A percentile compares a stretch with the other conserved stretches of the same genome.
These are phyloP conservation scores for Euura lappo DNA, from an alignment of 1,140 invertebrate species.

Conservation along the genomic window DNA sequence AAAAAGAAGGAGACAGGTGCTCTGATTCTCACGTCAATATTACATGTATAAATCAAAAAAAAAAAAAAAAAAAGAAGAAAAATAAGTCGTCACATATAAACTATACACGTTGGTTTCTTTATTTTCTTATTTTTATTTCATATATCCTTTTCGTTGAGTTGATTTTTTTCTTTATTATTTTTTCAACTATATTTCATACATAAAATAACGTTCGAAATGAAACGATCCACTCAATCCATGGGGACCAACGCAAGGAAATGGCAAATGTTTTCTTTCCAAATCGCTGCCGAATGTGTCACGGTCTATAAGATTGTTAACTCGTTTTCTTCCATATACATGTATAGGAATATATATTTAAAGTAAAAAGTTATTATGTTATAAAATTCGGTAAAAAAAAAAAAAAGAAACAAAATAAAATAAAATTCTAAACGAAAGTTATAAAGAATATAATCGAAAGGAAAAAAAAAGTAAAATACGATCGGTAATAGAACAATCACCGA, in stretches of 20 bases:
- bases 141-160: constrained; percentile 10
- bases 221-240: not conserved
- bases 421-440: not conserved
- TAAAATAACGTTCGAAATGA: not conserved
- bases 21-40: constrained; percentile 47
- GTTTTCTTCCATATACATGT: too few relatives aligned
- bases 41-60: constrained; percentile 26
- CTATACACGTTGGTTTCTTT: not conserved
- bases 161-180: not conserved
- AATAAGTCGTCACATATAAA: constrained; percentile 14
- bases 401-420: constrained; percentile 2
- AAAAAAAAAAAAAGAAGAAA: constrained; percentile 19
- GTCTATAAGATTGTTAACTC: not conserved
- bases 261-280: not conserved
- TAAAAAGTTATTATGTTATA: not conserved
- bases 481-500: not conserved
- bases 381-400: not conserved
- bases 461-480: not conserved
- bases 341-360: not conserved
- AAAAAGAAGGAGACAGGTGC: constrained; percentile 38
- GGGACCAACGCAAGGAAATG: not conserved
- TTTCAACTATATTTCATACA: not conserved
- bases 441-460: constrained; percentile 11
- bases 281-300: not conserved
- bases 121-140: not conserved